Evolutionary conservation across 2,888 invertebrate species (phyloP), one percentile per base, ranked within the genome.

Genomic region (Brenthis ino): DNA sequence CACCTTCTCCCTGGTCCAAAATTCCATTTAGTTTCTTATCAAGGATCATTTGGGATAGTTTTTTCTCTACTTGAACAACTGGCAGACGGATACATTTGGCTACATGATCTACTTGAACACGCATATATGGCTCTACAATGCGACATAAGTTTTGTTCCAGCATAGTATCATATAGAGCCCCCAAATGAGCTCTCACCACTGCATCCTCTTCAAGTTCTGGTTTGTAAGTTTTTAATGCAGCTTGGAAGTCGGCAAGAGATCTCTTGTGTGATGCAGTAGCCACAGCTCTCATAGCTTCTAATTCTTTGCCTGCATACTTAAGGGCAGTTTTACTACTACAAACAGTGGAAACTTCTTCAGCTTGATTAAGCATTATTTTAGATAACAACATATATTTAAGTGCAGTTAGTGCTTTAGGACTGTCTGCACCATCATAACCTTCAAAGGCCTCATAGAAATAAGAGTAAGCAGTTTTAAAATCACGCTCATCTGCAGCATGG

Each of bases 401-500:
- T n/a, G 98, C 98, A 33, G 96, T 97, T 43, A 99, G 91, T 2
- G 99, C 99, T 87, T 97, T 98, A 5, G 95, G 95, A 81, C 96
- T 96, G 79, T 98, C 98, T 5, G 98, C 97, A 76, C 98, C 98
- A 88, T 99, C 99, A 87, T 98, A 99, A 77, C 99, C 98, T 93
- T 99, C 99, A 88, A 99, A 99, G 14, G 99, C 99, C 94, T 99
- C 99, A 88, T 99, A 99, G 86, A 99, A 99, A 86, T 99, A 99
- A 67, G 99, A 99, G 92, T 98, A 99, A 57, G 99, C 99, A 69
- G 99, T 99, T 94, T 99, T 99, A 88, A 99, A 99, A 85, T 99
- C 99, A 79, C 98, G 96, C 88, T 99, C 99, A 85, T 99, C 99
- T n/a, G 99, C 99, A 12, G 99, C 99, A 91, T 99, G 99, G 68